Conservation (phyloP, 2,113 vertebrate genomes). For the Odobenus rosmarus region DNA sequence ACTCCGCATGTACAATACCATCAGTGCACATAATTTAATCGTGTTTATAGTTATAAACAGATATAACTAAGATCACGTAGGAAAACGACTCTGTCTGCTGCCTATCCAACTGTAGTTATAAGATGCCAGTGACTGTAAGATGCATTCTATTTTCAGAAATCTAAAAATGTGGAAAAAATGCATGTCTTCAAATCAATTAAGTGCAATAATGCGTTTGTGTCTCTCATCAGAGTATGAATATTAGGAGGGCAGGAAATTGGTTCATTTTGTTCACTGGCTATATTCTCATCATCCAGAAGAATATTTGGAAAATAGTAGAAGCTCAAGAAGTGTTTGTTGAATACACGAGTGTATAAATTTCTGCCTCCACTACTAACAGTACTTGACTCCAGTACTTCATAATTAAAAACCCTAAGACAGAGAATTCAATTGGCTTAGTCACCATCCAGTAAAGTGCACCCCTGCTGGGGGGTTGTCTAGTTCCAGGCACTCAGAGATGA, state of each 20-base stretch:
- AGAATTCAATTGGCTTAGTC: neutral
- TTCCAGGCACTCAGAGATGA: neutral
- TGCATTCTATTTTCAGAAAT: neutral
- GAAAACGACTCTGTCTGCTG: neutral
- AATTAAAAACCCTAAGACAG: neutral
- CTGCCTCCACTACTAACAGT: neutral
- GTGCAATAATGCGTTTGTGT: neutral
- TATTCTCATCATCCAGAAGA: neutral
- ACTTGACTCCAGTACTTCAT: neutral
- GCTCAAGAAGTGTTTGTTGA: neutral
- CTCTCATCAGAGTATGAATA: neutral
- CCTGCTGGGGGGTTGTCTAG: neutral
- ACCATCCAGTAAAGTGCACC: neutral
- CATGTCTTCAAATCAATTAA: neutral
- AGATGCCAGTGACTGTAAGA: neutral
- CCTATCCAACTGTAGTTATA: neutral
- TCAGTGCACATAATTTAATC: neutral
- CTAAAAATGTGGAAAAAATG: neutral
- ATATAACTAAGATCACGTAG: conserved; percentile 26
- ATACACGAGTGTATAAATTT: neutral
- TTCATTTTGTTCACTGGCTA: neutral
- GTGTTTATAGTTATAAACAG: conserved; percentile 9
- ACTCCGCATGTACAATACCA: neutral
- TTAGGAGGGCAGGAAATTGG: neutral
- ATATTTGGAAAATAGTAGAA: conserved; percentile 4